These are phyloP conservation scores for Cynaeus angustus DNA, from an alignment of 2,888 invertebrate genomes.

Conservation along the genomic window DNA sequence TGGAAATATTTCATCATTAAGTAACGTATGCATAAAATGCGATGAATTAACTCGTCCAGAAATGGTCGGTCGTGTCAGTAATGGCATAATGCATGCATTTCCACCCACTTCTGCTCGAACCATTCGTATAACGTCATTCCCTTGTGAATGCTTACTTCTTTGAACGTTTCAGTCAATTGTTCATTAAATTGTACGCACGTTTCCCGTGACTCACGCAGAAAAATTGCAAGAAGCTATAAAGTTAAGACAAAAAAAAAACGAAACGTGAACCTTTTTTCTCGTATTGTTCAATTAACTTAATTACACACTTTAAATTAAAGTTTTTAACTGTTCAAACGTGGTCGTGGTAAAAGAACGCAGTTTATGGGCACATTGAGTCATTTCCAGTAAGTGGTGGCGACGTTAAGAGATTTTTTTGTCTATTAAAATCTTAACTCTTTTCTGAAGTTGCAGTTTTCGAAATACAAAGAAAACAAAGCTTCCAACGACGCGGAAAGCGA, in stretches of 20 bases:
- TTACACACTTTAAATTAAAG: no score
- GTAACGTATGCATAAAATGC: conserved; percentile 21
- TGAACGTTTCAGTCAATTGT: conserved; percentile 40
- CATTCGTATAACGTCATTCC: conserved; percentile 34
- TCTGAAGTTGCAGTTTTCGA: no score
- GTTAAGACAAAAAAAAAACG: not conserved
- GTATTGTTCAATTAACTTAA: no score
- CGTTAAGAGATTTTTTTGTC: no score
- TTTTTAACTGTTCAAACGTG: no score
- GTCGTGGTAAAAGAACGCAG: no score
- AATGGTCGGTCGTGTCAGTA: conserved; percentile 9
- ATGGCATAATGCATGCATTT: conserved; percentile 39
- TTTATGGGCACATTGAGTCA: no score
- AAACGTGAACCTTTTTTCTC: no score
- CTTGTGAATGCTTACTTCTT: conserved; percentile 24
- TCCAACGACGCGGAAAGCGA: no score
- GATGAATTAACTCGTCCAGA: conserved; percentile 21
- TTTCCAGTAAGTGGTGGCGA: no score
- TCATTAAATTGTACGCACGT: conserved; percentile 33
- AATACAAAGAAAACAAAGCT: no score
- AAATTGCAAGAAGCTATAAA: conserved; percentile 13
- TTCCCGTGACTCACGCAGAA: conserved; percentile 30
- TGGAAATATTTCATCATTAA: conserved; percentile 29
- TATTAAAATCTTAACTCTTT: no score
- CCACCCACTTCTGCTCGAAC: conserved; percentile 26